Evolutionary conservation across 2,888 invertebrate species (phyloP).

Genomic region (Cartodere bifasciata): DNA sequence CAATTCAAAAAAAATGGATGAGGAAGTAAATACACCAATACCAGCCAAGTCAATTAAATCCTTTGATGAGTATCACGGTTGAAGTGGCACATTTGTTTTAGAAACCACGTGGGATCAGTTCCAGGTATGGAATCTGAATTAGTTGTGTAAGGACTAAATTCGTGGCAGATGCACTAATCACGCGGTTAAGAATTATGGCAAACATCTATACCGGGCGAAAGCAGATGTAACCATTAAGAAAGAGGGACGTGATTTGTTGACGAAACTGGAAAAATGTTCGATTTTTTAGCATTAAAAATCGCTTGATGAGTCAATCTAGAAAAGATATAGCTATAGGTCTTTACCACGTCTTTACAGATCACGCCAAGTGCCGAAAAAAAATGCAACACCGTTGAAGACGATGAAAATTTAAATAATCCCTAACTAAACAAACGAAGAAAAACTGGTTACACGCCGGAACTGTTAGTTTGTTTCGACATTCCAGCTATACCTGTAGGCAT

Average conservation of each 20-base stretch:
- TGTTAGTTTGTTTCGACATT: no score
- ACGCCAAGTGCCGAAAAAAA: slow-evolving; percentile 3
- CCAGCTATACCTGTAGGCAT: no score
- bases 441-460: no score
- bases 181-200: slow-evolving; percentile 17
- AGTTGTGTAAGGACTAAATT: slow-evolving; percentile 14
- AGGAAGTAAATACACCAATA: no score
- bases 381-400: slow-evolving; percentile 9
- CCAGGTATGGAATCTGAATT: slow-evolving; percentile 16
- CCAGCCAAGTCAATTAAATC: no score
- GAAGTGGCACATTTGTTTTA: slow-evolving; percentile 14
- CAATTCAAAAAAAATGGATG: no score
- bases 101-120: slow-evolving; percentile 15
- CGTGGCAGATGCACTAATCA: slow-evolving; percentile 17
- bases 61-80: no score
- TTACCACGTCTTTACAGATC: slow-evolving; percentile 5
- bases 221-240: slow-evolving; percentile 13
- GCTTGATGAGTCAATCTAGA: slow-evolving; percentile 9
- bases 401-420: no score
- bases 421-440: no score
- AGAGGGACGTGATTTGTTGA: slow-evolving; percentile 13
- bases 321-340: slow-evolving; percentile 11
- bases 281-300: slow-evolving; percentile 17
- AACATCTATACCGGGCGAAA: slow-evolving; percentile 13
- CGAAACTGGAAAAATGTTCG: slow-evolving; percentile 13